phyloP scores from a whole-genome alignment of 2,113 vertebrate genomes.

The Aegithalos caudatus region DNA sequence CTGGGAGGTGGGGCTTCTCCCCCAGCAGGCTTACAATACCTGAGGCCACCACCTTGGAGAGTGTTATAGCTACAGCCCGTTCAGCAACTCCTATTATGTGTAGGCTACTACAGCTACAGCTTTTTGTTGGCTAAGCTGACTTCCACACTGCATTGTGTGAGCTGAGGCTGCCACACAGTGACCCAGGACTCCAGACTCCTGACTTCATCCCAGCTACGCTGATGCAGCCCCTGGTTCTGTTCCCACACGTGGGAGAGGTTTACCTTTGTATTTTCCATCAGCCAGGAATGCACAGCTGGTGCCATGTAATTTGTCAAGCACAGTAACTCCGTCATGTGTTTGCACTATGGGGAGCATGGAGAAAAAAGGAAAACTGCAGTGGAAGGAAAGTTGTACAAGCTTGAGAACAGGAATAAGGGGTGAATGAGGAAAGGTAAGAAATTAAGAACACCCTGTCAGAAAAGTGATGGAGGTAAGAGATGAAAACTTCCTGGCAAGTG shows the following conservation, averaged over 20 bases:
- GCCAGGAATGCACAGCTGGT: not conserved
- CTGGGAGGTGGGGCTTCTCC: not conserved
- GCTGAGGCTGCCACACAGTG: not conserved
- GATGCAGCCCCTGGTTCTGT: not conserved
- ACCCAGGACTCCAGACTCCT: not conserved
- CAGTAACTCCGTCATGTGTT: not conserved
- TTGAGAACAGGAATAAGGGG: not conserved
- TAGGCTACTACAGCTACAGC: not conserved
- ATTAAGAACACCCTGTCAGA: not conserved
- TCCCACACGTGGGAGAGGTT: not conserved
- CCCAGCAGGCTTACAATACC: not conserved
- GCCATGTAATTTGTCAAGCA: not conserved
- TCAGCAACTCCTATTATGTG: not conserved
- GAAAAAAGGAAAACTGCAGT: not conserved
- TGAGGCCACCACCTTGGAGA: not conserved
- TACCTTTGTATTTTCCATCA: not conserved
- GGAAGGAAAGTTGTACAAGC: not conserved
- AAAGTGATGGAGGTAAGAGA: not conserved
- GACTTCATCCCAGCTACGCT: not conserved
- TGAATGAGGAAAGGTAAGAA: not conserved
- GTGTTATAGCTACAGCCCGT: not conserved
- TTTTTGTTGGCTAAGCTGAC: not conserved
- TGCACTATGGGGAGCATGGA: not conserved
- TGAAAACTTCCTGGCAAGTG: not conserved
- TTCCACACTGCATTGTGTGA: not conserved